Conservation (phyloP, 2,888 invertebrate species). For the Tenthredo amoena region DNA sequence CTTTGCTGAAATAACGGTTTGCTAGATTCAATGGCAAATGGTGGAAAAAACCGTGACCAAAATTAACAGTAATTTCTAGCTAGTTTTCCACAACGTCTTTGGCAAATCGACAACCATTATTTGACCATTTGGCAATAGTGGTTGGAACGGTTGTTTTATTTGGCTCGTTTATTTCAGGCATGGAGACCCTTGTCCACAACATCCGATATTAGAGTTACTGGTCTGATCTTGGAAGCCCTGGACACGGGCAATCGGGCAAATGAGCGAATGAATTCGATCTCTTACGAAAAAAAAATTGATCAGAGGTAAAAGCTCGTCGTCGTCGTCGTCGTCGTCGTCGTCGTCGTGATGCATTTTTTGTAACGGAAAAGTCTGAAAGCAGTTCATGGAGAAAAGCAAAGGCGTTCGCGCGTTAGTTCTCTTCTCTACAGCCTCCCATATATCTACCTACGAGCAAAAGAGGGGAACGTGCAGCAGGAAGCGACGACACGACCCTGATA, state of each 20-base stretch:
- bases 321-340: background rate
- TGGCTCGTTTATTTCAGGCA: background rate
- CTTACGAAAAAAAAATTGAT: background rate
- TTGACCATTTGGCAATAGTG: conserved; percentile 4
- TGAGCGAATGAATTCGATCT: conserved; percentile 35
- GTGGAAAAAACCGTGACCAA: background rate
- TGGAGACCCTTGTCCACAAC: background rate
- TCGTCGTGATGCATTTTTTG: background rate
- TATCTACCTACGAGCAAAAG: conserved; percentile 29
- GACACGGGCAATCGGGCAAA: background rate
- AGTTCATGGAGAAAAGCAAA: conserved; percentile 33
- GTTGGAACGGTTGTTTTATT: background rate
- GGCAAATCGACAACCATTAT: conserved; percentile 23
- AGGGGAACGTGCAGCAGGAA: conserved; percentile 60
- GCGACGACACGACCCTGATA: conserved; percentile 70
- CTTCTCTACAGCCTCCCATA: background rate
- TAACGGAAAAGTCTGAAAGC: conserved; percentile 24
- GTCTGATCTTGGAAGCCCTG: background rate
- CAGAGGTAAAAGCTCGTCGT: conserved; percentile 22
- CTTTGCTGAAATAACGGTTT: background rate
- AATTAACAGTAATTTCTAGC: background rate
- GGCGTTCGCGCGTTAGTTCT: conserved; percentile 29
- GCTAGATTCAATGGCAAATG: background rate
- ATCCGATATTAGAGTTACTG: conserved; percentile 7
- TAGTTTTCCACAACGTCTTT: background rate